Evolutionary conservation across 2,797 vertebrate genomes (phyloP).

Genomic region (Typhlichthys eigenmanni): DNA sequence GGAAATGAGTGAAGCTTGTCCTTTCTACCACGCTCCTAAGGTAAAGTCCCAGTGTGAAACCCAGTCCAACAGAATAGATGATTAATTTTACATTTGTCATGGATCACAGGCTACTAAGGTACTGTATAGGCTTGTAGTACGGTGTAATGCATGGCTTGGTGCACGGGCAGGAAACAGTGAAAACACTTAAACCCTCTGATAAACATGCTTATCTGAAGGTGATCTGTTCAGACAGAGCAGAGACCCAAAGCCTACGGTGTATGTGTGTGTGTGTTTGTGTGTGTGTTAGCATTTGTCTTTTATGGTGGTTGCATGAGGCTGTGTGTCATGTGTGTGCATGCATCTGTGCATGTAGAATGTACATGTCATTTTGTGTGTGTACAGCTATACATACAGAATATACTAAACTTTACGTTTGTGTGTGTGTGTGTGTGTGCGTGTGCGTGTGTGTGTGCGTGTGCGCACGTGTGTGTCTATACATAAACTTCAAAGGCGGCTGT

Average conservation of each 20-base stretch:
- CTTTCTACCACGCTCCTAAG: conserved; percentile 48
- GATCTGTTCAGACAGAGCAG: conserved; percentile 54
- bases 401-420: not conserved
- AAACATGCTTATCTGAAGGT: conserved; percentile 65
- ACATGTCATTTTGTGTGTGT: not conserved
- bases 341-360: not conserved
- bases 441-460: not conserved
- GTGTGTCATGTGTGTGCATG: not conserved
- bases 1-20: conserved; percentile 74
- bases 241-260: conserved; percentile 48
- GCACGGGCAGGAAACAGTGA: conserved; percentile 6
- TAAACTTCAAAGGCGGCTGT: conserved; percentile 50
- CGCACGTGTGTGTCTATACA: conserved; percentile 13
- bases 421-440: conserved; percentile 2
- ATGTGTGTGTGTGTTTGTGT: conserved; percentile 11
- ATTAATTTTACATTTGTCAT: conserved; percentile 35
- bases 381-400: conserved; percentile 8
- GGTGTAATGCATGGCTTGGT: too few relatives aligned
- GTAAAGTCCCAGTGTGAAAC: conserved; percentile 49
- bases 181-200: conserved; percentile 59
- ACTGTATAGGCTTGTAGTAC: conserved; percentile 15
- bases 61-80: conserved; percentile 51
- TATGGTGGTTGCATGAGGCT: conserved; percentile 6
- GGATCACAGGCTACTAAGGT: conserved; percentile 39
- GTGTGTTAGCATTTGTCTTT: conserved; percentile 2